Base-by-base conservation (phyloP, 2,888 invertebrate species). In the Coelinius sp. region DNA sequence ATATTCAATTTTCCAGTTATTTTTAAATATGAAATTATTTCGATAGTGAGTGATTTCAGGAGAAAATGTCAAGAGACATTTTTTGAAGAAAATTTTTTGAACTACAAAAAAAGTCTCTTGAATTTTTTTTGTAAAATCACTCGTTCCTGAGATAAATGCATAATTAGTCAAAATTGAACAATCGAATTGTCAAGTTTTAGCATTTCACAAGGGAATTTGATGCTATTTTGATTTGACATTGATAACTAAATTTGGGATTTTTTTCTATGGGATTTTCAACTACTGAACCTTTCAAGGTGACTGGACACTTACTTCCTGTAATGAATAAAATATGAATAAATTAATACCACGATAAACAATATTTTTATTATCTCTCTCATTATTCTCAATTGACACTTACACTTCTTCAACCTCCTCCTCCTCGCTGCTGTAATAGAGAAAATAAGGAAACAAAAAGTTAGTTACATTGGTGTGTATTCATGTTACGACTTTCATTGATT, bases 351-450 rank as follows among this genome's bases (percentile, higher is more conserved):
- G 74, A 75, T 70, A 77, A 82, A 85, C 44, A 38, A 46, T 44
- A 7, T 10, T 53, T 53, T 65, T 24, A 71, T 38, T 17, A 25
- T 63, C 52, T 27, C 63, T 41, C 63, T 25, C 41, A 62, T 69
- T 63, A 67, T 44, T 44, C 52, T 56, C 10, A 14, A 20, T 24
- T 22, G 49, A 66, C 65, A 93, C 93, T 93, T 92, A 94, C 94
- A 93, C 93, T 92, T 93, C 93, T 90, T 92, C 92, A 85, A 92
- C 92, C 92, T 93, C 94, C 90, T 93, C 94, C 90, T 94, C 94
- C 88, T 91, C 91, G 89, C 91, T 91, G 88, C 91, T 89, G 88
- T 75, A 89, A 88, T 84, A 86, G 80, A 86, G 83, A 86, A 81
- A 80, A 80, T n/a, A 79, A 72, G 78, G 79, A 79, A 82, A 78